A percentile compares a stretch with the other conserved stretches of the same genome.
Evolutionary conservation across 2,797 vertebrate genomes (phyloP).

Genomic region (Cheirogaleus major): DNA sequence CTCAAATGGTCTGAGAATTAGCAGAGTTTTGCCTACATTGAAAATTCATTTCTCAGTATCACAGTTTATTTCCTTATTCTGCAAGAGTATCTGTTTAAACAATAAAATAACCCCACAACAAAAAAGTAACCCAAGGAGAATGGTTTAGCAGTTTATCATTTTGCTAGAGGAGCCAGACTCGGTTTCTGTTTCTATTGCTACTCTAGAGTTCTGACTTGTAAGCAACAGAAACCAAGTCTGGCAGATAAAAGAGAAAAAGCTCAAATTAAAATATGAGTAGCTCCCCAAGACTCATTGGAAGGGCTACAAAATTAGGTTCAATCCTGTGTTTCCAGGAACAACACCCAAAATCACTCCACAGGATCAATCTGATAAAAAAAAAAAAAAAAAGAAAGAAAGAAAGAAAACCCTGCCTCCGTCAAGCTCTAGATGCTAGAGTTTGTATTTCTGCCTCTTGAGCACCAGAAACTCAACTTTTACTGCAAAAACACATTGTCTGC

Average conservation of each 20-base stretch:
- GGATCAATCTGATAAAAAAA: neutral
- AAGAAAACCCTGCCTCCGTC: neutral
- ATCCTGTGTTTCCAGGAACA: neutral
- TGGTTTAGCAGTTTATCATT: neutral
- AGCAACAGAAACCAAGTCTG: neutral
- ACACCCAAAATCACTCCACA: neutral
- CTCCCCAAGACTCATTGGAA: neutral
- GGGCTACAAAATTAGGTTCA: neutral
- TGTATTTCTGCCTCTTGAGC: neutral
- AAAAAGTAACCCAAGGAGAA: neutral
- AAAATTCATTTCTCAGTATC: constrained; percentile 19
- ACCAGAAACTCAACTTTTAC: neutral
- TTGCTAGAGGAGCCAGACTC: neutral
- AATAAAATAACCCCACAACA: neutral
- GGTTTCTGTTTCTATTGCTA: neutral
- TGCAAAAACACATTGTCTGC: neutral
- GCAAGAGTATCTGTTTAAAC: neutral
- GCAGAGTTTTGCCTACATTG: neutral
- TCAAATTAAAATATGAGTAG: neutral
- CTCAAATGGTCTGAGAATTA: neutral
- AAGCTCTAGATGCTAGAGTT: neutral
- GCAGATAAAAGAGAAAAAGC: neutral
- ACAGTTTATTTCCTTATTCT: neutral
- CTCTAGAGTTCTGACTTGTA: neutral
- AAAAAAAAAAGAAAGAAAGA: too few species aligned